Percentiles rank a stretch among this genome's conserved stretches.
These are phyloP conservation scores for Labeo calbasu DNA, from an alignment of 2,797 vertebrate genomes.

Conservation along the genomic window DNA sequence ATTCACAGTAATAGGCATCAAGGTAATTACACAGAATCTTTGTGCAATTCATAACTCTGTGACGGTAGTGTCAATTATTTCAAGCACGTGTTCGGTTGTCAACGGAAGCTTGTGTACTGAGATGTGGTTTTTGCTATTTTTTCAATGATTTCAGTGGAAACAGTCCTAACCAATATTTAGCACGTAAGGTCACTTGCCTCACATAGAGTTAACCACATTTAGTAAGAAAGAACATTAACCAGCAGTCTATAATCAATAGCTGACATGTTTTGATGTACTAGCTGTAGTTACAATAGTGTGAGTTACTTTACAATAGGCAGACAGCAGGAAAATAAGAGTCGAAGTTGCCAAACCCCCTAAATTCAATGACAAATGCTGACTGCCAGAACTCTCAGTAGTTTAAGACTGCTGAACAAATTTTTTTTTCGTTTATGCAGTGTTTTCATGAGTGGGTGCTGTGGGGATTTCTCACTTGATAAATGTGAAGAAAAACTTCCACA, in stretches of 20 bases:
- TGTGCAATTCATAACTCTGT: background rate
- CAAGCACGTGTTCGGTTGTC: background rate
- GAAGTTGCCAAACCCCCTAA: background rate
- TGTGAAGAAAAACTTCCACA: background rate
- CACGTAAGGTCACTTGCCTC: conserved; percentile 41
- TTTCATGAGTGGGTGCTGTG: conserved; percentile 45
- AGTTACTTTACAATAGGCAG: background rate
- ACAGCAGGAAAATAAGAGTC: background rate
- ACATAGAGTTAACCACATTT: background rate
- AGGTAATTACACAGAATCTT: background rate
- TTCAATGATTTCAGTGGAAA: conserved; percentile 58
- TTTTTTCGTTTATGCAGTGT: conserved; percentile 8
- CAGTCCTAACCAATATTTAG: conserved; percentile 59
- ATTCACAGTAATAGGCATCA: background rate
- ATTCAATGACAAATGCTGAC: conserved; percentile 13
- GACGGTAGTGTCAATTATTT: background rate
- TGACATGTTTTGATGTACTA: background rate
- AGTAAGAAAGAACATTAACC: background rate
- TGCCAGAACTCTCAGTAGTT: background rate
- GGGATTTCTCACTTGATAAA: conserved; percentile 54
- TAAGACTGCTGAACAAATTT: background rate
- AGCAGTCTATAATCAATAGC: background rate
- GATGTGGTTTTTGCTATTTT: background rate
- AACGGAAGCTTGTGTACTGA: background rate
- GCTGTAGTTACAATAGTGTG: background rate